Evolutionary conservation across 2,113 vertebrate species (phyloP).

Genomic region (Lota lota): DNA sequence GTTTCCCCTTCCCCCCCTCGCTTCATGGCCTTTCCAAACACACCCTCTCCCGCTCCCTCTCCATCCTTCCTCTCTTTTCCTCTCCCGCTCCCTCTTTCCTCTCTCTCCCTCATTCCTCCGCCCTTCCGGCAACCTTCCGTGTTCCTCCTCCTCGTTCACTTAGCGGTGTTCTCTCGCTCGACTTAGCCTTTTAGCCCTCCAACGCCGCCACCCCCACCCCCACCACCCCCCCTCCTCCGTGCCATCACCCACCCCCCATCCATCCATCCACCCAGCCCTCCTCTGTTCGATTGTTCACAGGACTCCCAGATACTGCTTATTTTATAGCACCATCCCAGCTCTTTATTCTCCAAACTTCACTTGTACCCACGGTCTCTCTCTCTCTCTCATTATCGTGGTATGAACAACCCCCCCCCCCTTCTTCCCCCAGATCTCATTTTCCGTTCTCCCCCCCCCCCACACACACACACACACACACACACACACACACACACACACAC

Average conservation of each 20-base stretch:
- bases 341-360: background rate
- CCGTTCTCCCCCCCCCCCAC: slow-evolving; percentile 10
- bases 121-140: background rate
- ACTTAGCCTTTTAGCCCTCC: background rate
- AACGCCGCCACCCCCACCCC: background rate
- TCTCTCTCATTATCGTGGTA: slow-evolving; percentile 50
- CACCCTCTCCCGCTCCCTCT: background rate
- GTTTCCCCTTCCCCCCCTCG: no score
- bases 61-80: slow-evolving; percentile 35
- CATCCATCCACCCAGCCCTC: background rate
- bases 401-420: slow-evolving; percentile 37
- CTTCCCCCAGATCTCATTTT: slow-evolving; percentile 40
- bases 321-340: background rate
- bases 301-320: background rate
- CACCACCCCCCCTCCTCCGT: background rate
- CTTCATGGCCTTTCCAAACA: no score
- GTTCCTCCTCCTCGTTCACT: background rate
- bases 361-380: background rate
- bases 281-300: background rate
- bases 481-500: slow-evolving; percentile 4
- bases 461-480: slow-evolving; percentile 6
- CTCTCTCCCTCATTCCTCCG: background rate
- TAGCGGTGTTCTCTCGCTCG: background rate
- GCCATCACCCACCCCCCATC: background rate
- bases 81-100: background rate